Evolutionary conservation across 2,113 vertebrate species (phyloP), one percentile per base, ranked within the genome.

Genomic region (Erythrocercus mccallii): DNA sequence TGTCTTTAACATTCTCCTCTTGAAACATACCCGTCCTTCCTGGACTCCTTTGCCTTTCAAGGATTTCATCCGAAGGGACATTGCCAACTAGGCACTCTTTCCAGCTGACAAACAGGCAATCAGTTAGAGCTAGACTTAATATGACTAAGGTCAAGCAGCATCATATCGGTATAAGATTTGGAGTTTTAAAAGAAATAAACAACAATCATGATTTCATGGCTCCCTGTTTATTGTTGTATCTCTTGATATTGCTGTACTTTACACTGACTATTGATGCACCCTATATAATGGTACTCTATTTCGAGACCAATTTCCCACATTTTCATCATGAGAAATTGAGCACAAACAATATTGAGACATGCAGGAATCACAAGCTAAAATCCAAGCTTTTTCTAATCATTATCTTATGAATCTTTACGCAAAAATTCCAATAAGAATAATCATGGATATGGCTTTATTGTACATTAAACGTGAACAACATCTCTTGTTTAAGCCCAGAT

Each of bases 201-300:
- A 40, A 35, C 7, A 69, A 14, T 37, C 21, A 28, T 44, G 5
- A 35, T 65, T 70, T 88, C 24, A 80, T 61, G 33, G 6, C 13
- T 81, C 9, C 11, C 7, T 38, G 28, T 7, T 48, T 73, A 51
- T 35, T 57, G 4, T 31, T 44, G 15, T 44, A 42, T 28, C 6
- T 61, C 2, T 31, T 42, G 27, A 38, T 31, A 12, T 27, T 80
- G 23, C 0, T 0, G 4, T 37, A 3, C 18, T 33, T 66, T 56
- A 33, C 7, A 21, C 9, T n/a, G 30, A 66, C 18, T 62, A 47
- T 6, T 30, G 33, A 42, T 47, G 11, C 15, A 50, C 12, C 6
- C n/a, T 68, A 64, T 51, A 64, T 18, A 37, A 64, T 10, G 25
- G 12, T 81, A 5, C 5, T 69, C 9, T 35, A 40, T 73, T 81